phyloP scores from a whole-genome alignment of 2,888 invertebrate species.

The Pseudococcus jackbeardsleyi region DNA sequence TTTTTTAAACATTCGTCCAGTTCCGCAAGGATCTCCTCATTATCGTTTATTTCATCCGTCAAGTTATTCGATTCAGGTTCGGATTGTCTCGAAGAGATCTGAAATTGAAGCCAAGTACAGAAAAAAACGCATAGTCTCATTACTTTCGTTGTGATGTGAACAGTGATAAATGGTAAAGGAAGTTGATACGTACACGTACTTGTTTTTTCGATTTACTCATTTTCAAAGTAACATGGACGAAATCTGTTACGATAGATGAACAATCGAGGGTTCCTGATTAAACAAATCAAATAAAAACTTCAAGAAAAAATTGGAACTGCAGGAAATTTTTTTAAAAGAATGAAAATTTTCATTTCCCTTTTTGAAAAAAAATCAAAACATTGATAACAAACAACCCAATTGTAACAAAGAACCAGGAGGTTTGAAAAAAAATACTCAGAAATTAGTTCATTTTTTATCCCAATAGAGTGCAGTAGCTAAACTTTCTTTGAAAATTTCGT shows the following conservation, averaged over 20 bases:
- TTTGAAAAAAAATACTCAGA: too few species aligned
- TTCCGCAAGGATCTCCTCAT: conserved; percentile 47
- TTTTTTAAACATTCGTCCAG: conserved; percentile 52
- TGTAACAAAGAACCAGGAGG: too few species aligned
- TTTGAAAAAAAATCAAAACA: too few species aligned
- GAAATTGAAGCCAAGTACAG: background rate
- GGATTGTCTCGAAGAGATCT: background rate
- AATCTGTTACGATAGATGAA: background rate
- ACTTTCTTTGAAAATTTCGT: too few species aligned
- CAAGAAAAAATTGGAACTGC: too few species aligned
- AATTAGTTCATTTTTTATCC: too few species aligned
- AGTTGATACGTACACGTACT: background rate
- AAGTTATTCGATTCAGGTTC: background rate
- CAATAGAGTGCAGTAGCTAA: too few species aligned
- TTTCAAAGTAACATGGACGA: background rate
- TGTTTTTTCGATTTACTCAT: conserved; percentile 8
- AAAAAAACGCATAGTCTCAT: background rate
- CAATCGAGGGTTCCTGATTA: too few species aligned
- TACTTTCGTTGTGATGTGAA: background rate
- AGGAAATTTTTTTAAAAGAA: too few species aligned
- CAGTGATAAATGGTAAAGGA: background rate
- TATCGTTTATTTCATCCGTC: conserved; percentile 51
- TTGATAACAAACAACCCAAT: too few species aligned
- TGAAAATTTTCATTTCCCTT: too few species aligned
- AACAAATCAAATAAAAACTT: too few species aligned